Evolutionary conservation across 2,113 vertebrate species (phyloP).

Genomic region (Tachysurus fulvidraco): DNA sequence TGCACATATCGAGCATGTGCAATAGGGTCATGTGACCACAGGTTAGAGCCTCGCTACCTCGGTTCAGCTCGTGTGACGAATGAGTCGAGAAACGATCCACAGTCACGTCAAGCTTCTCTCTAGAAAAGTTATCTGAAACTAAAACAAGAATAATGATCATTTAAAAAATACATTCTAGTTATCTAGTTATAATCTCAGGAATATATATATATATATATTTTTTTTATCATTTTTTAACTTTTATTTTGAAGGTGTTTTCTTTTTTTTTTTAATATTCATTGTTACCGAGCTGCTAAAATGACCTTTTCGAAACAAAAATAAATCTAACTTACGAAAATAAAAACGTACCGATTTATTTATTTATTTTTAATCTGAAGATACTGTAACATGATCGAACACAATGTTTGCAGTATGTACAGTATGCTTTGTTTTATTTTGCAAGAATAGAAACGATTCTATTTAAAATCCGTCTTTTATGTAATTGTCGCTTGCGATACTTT

Average conservation of each 20-base stretch:
- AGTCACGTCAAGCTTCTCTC: not conserved
- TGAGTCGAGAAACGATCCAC: conserved; percentile 37
- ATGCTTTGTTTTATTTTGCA: not conserved
- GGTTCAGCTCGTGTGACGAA: conserved; percentile 25
- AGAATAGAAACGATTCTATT: no score
- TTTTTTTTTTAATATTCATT: no score
- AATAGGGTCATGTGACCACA: conserved; percentile 3
- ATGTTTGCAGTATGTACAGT: no score
- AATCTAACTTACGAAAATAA: no score
- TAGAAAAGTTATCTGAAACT: not conserved
- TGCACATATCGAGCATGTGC: conserved; percentile 17
- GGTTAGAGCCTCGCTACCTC: conserved; percentile 21
- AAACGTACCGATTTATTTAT: no score
- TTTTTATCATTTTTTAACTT: not conserved
- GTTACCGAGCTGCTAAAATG: no score
- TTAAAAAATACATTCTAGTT: not conserved
- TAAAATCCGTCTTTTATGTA: no score
- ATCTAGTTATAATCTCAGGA: not conserved
- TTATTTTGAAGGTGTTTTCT: no score
- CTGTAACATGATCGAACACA: no score
- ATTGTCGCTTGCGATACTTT: no score
- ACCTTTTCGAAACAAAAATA: no score
- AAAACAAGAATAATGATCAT: not conserved
- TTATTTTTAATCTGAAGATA: not conserved
- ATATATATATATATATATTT: no score